phyloP scores from a whole-genome alignment of 1,140 invertebrate genomes.

The Bombus impatiens region DNA sequence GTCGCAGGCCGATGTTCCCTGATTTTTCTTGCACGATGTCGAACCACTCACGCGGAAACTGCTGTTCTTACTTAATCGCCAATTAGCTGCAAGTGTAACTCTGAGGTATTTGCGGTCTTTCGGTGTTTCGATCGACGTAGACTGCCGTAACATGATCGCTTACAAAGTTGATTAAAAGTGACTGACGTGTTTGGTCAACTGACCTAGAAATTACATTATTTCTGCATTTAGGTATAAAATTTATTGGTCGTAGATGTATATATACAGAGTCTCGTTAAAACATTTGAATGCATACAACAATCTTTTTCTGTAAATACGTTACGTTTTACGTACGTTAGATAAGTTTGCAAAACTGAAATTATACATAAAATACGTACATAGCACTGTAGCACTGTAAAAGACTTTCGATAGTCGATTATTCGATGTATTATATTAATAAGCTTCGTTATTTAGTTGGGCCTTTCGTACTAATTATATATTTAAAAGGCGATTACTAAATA shows the following conservation, averaged over 20 bases:
- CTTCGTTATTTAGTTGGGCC: too few relatives aligned
- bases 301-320: too few relatives aligned
- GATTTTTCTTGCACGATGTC: slow-evolving; percentile 51
- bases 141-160: neutral
- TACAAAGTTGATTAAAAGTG: neutral
- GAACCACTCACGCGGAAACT: slow-evolving; percentile 41
- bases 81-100: slow-evolving; percentile 24
- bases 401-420: too few relatives aligned
- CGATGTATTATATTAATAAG: too few relatives aligned
- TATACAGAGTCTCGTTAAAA: neutral
- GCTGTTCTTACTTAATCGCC: slow-evolving; percentile 25
- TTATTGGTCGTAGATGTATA: neutral
- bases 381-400: too few relatives aligned
- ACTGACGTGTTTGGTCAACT: neutral
- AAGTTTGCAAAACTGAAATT: too few relatives aligned
- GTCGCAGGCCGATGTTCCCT: slow-evolving; percentile 41
- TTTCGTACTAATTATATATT: too few relatives aligned
- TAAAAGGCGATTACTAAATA: too few relatives aligned
- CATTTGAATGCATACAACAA: neutral
- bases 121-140: neutral
- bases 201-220: too few relatives aligned
- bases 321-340: too few relatives aligned
- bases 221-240: neutral
- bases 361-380: neutral
- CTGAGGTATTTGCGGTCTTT: neutral